Evolutionary conservation across 2,113 vertebrate genomes (phyloP).

Genomic region (Ginglymostoma cirratum): DNA sequence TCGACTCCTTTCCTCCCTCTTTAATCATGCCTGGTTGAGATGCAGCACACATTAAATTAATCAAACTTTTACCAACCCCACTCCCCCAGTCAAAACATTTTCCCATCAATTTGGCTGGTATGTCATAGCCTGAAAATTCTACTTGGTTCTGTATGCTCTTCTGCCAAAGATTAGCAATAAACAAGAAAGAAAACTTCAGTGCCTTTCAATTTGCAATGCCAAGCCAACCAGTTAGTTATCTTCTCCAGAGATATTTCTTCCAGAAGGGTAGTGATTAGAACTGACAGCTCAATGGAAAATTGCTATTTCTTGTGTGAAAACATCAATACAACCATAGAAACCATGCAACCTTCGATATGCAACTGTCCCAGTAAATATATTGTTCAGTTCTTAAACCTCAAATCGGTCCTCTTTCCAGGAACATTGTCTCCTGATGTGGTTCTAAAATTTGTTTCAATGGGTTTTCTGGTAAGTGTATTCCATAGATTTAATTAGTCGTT

Average conservation of each 20-base stretch:
- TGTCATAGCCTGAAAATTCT: background rate
- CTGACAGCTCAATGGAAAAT: background rate
- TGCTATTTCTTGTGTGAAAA: background rate
- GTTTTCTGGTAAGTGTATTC: background rate
- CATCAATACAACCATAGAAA: background rate
- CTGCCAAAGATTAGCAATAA: background rate
- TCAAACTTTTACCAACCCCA: background rate
- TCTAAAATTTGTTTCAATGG: background rate
- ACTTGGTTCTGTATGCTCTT: background rate
- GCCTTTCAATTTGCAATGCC: background rate
- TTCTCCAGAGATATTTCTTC: background rate
- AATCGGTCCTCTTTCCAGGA: background rate
- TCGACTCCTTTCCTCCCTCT: background rate
- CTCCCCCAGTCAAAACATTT: background rate
- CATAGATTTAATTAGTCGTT: background rate
- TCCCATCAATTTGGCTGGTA: background rate
- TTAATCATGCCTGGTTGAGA: background rate
- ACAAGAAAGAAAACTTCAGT: background rate
- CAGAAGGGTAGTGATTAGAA: background rate
- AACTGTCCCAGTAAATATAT: background rate
- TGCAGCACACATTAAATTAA: background rate
- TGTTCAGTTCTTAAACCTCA: background rate
- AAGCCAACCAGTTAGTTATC: background rate
- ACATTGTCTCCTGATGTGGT: background rate
- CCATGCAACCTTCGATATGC: background rate